Evolutionary conservation across 2,113 vertebrate species (phyloP).

Genomic region (Actenoides lindsayi): DNA sequence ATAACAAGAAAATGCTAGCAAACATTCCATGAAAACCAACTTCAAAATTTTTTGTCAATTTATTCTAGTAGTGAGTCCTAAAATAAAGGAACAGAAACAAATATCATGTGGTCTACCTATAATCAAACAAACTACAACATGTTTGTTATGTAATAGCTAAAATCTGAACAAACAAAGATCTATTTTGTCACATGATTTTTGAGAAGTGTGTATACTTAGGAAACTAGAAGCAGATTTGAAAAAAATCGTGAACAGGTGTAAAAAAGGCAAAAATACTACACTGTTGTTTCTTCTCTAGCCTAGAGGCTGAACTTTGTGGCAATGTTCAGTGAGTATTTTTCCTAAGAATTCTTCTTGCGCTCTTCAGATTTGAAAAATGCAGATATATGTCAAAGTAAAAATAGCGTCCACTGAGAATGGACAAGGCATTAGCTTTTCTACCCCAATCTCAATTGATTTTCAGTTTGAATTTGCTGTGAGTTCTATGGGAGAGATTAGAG

Average conservation of each 20-base stretch:
- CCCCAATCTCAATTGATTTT: conserved; percentile 8
- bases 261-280: not conserved
- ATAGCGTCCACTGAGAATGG: not conserved
- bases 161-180: not conserved
- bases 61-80: not conserved
- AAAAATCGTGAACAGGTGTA: not conserved
- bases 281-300: not conserved
- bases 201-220: not conserved
- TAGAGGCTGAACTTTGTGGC: not conserved
- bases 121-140: not conserved
- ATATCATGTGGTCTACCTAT: not conserved
- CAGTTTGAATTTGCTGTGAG: not conserved
- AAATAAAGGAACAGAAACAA: not conserved
- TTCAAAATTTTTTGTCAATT: not conserved
- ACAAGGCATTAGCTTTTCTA: not conserved
- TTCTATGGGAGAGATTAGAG: not conserved
- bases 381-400: not conserved
- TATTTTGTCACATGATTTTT: not conserved
- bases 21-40: not conserved
- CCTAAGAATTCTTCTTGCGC: not conserved
- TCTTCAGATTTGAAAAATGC: not conserved
- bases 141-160: not conserved
- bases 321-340: not conserved
- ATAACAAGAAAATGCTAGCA: not conserved
- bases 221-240: not conserved